Evolutionary conservation across 92 coral and sea anemone genomes (phyloP).

Genomic region (Parazoanthus atlanticus): DNA sequence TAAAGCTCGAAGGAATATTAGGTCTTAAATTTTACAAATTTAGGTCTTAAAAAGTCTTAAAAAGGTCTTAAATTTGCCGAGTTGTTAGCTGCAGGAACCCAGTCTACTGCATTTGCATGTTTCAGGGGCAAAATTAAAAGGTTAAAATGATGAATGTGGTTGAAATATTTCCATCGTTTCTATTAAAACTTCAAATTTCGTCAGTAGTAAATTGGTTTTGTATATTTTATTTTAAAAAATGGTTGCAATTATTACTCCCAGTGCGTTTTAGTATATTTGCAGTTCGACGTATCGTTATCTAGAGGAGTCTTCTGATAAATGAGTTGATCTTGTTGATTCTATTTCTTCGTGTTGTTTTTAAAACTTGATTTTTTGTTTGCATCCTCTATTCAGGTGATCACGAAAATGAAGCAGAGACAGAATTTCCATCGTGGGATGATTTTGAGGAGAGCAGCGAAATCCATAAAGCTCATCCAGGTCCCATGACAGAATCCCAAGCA

Average conservation of each 20-base stretch:
- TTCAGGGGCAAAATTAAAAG: too few species aligned
- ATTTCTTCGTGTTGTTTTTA: neutral
- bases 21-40: too few species aligned
- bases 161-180: too few species aligned
- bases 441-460: neutral
- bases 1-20: too few species aligned
- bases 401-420: slow-evolving; percentile 34
- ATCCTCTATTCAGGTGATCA: slow-evolving; percentile 31
- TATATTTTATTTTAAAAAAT: too few species aligned
- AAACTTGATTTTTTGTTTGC: neutral
- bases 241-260: neutral
- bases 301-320: neutral
- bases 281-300: neutral
- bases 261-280: neutral
- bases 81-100: too few species aligned
- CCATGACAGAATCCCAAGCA: neutral
- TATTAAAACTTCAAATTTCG: too few species aligned
- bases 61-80: too few species aligned
- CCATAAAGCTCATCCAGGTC: neutral
- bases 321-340: neutral
- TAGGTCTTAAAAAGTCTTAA: too few species aligned
- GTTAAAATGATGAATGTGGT: too few species aligned
- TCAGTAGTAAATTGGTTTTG: too few species aligned
- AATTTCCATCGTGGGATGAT: slow-evolving; percentile 32
- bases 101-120: too few species aligned